Base-by-base conservation (phyloP, 2,113 vertebrate genomes). In the Rafetus swinhoei region DNA sequence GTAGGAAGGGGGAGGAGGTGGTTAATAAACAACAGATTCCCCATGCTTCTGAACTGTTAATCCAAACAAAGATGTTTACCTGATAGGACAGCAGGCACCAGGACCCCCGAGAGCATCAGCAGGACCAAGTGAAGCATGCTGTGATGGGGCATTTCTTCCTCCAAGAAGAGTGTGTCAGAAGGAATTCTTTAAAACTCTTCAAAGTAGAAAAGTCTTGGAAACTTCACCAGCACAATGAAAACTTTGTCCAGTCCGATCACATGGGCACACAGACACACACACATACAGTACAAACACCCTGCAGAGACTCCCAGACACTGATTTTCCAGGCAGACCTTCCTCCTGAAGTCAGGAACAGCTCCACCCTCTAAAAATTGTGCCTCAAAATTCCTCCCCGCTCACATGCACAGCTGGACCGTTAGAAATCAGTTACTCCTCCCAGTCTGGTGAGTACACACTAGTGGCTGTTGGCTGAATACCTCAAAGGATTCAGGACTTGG, bases 11-110 rank as follows among this genome's bases (percentile, higher is more conserved):
- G 13, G 5, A 69, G 14, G 9, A 4, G 35, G 32, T 62, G 6
- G 5, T 22, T 4, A 92, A 29, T 10, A 53, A 32, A 12, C 3
- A 65, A 52, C 25, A n/a, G 9, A 57, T 22, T 3, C 65, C 21
- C 18, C 14, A 3, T 1, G 3, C 29, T 92, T 91, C 22, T 2
- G n/a, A 50, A 10, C n/a, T 84, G 69, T 50, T 88, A 81, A 89
- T 18, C 27, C 84, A 87, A 94, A 55, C 7, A 25, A 74, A 94
- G 29, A 86, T 91, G 72, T 95, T 97, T 98, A 98, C 98, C 98
- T 97, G 98, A 95, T 95, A 98, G 97, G 77, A 95, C 97, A 19
- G 93, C 93, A 45, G 98, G 97, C 90, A 97, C 89, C 77, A 98
- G 92, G 81, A 96, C 85, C 92, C 96, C 92, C 0, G 95, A 96